Evolutionary conservation across 2,113 vertebrate genomes (phyloP), one percentile per base, ranked within the genome.

Genomic region (Nanger granti): DNA sequence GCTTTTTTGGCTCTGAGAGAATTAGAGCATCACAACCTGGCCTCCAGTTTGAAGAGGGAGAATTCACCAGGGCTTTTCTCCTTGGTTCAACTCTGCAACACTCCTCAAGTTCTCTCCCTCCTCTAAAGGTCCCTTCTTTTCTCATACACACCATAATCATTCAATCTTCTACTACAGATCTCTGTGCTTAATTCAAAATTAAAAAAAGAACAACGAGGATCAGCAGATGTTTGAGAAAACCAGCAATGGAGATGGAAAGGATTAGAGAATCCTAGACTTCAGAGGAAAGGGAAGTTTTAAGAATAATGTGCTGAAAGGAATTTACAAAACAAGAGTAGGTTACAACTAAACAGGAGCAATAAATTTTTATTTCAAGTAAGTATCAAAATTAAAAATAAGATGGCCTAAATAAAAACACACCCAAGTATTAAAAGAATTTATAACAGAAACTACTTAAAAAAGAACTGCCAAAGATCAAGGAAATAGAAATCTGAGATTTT

Each of bases 381-480:
- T 84, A 52, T 52, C 66, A 34, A 93, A 96, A 84, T 91, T 64
- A 79, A 95, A 92, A 86, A 92, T 34, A 89, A 94, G 14, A 41
- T 69, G 52, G 22, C 37, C 47, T 87, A 79, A 52, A 96, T 66
- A 62, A 92, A 82, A 97, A 87, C 13, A 97, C 49, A 76, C n/a
- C 12, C 37, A 92, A 34, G 8, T 28, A 8, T 52, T 90, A 83
- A 82, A 92, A 86, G 15, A 85, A 96, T 24, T 93, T 89, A 54
- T 52, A 47, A 69, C 5, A 14, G 3, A 55, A 94, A 87, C 57
- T 62, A 84, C 9, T 83, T 24, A 20, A 82, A 69, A 83, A 64
- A 26, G 12, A 52, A 64, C 34, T 66, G 2, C n/a, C 62, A 86
- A 85, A 66, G 10, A 60, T 83, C 79, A 95, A 97, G 76, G 22